These are phyloP conservation scores for Colius striatus DNA, from an alignment of 2,113 vertebrate genomes.

Conservation along the genomic window DNA sequence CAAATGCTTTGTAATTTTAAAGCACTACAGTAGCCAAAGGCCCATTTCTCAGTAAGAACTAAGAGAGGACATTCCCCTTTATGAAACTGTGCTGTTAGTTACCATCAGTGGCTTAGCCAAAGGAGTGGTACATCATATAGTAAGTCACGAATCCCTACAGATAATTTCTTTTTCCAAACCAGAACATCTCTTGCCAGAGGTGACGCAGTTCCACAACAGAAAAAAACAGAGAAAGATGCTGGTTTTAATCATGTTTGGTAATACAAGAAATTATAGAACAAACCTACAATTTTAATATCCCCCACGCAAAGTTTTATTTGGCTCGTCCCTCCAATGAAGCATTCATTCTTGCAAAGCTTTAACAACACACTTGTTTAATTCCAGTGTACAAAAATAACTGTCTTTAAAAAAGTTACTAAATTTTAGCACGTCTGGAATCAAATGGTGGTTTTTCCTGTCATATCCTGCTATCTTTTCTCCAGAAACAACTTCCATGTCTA, in stretches of 20 bases:
- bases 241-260: neutral
- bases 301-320: conserved; percentile 39
- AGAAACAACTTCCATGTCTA: neutral
- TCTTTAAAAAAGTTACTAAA: neutral
- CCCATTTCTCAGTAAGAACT: fast-evolving
- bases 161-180: neutral
- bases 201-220: neutral
- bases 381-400: conserved; percentile 61
- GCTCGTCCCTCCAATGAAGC: neutral
- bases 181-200: neutral
- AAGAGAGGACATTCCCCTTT: neutral
- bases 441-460: neutral
- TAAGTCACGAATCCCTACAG: neutral
- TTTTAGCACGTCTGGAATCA: neutral
- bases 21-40: fast-evolving
- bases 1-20: neutral
- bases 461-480: neutral
- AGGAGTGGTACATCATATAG: neutral
- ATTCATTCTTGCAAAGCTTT: conserved; percentile 8
- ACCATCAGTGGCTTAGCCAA: neutral
- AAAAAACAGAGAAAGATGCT: neutral
- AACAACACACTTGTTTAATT: neutral
- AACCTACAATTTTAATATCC: neutral
- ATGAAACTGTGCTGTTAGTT: neutral
- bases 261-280: neutral